Evolutionary conservation across 2,888 invertebrate genomes (phyloP).

Genomic region (Pediacus dermestoides): DNA sequence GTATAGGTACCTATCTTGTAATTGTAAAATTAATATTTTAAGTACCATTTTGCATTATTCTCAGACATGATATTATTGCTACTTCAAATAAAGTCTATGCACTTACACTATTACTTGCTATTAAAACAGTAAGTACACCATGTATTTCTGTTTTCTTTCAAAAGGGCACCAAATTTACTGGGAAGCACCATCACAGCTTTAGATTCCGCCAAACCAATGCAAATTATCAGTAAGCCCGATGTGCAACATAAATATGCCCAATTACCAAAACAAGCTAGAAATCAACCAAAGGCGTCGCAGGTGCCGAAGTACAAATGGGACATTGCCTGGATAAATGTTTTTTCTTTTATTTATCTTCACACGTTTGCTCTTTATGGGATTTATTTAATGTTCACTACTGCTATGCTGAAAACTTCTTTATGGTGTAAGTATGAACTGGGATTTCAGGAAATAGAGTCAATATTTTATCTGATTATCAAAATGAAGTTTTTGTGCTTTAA

Average conservation of each 20-base stretch:
- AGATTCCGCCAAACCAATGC: conserved; percentile 31
- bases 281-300: too few relatives aligned
- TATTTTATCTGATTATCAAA: too few relatives aligned
- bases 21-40: too few relatives aligned
- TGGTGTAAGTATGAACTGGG: conserved; percentile 65
- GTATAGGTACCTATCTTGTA: too few relatives aligned
- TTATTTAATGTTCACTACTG: conserved; percentile 52
- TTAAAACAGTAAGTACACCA: too few relatives aligned
- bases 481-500: too few relatives aligned
- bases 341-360: conserved; percentile 71
- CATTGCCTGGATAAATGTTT: conserved; percentile 77
- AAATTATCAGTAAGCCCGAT: conserved; percentile 30
- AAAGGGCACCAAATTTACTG: conserved; percentile 29
- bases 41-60: too few relatives aligned
- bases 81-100: too few relatives aligned
- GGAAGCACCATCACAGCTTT: not conserved
- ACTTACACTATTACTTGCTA: too few relatives aligned
- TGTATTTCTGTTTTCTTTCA: not conserved
- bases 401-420: conserved; percentile 49
- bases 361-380: conserved; percentile 61
- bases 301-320: conserved; percentile 57
- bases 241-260: conserved; percentile 11
- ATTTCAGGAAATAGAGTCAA: too few relatives aligned
- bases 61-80: too few relatives aligned
- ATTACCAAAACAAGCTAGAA: conserved; percentile 1